phyloP scores from a whole-genome alignment of 2,888 invertebrate species.

The Campoplex capitator region DNA sequence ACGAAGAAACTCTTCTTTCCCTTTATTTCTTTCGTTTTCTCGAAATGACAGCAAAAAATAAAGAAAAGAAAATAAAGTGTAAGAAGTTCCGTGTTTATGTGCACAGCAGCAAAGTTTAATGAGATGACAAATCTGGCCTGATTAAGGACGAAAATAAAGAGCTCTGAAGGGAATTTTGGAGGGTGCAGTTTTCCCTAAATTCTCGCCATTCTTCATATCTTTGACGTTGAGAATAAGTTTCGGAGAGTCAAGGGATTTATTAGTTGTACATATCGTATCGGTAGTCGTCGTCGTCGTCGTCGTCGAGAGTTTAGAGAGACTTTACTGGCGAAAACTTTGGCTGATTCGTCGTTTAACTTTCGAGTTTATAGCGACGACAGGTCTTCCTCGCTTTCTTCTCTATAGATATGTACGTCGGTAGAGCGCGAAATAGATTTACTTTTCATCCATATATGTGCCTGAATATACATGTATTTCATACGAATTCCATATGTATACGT shows the following conservation, averaged over 20 bases:
- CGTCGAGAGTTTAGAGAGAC: conserved; percentile 61
- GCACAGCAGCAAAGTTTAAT: not conserved
- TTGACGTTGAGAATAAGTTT: conserved; percentile 38
- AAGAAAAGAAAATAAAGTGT: not conserved
- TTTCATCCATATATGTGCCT: conserved; percentile 4
- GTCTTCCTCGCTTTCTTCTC: conserved; percentile 15
- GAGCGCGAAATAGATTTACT: conserved; percentile 34
- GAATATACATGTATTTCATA: conserved; percentile 13
- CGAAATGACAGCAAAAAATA: not conserved
- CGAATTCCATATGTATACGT: conserved; percentile 30
- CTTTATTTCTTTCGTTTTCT: not conserved
- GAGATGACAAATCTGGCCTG: not conserved
- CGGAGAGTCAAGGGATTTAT: conserved; percentile 31
- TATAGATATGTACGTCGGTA: not conserved
- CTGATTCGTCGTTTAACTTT: conserved; percentile 63
- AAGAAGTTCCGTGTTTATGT: not conserved
- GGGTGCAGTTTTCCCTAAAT: not conserved
- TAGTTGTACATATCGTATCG: conserved; percentile 48
- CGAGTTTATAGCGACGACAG: conserved; percentile 55
- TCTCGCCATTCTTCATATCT: conserved; percentile 31
- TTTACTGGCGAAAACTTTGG: conserved; percentile 57
- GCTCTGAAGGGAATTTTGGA: not conserved
- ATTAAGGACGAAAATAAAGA: not conserved
- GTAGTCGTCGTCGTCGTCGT: conserved; percentile 38
- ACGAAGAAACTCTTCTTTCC: not conserved